Evolutionary conservation across 2,888 invertebrate genomes (phyloP).

Genomic region (Liopterus haemorrhoidalis): DNA sequence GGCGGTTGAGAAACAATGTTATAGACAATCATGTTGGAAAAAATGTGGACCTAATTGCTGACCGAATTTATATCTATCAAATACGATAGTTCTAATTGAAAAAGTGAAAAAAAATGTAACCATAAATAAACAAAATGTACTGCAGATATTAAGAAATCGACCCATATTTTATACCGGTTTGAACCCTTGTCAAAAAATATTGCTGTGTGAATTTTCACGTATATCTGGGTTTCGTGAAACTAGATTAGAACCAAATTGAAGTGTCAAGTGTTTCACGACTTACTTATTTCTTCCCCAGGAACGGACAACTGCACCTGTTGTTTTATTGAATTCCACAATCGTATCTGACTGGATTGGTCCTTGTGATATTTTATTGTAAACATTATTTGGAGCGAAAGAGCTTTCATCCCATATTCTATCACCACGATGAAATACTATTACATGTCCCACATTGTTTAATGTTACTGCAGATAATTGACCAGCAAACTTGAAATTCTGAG

Average conservation of each 20-base stretch:
- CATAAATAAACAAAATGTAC: too few species aligned
- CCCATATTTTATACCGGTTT: too few species aligned
- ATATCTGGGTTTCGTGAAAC: not conserved
- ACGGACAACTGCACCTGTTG: constrained; percentile 54
- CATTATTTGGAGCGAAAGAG: constrained; percentile 56
- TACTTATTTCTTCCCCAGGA: constrained; percentile 66
- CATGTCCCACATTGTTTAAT: constrained; percentile 63
- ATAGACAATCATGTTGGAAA: too few species aligned
- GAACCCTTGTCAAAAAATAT: too few species aligned
- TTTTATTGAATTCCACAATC: constrained; percentile 57
- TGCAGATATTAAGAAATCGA: too few species aligned
- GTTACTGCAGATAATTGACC: constrained; percentile 81
- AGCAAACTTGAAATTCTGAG: constrained; percentile 35
- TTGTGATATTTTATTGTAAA: constrained; percentile 49
- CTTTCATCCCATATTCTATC: constrained; percentile 56
- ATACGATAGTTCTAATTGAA: too few species aligned
- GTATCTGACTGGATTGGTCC: constrained; percentile 61
- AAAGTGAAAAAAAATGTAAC: too few species aligned
- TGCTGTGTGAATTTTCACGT: too few species aligned
- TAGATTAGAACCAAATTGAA: constrained; percentile 1
- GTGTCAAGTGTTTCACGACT: constrained; percentile 38
- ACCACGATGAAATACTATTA: constrained; percentile 79
- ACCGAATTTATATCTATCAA: too few species aligned
- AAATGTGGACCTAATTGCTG: too few species aligned
- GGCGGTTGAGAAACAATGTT: too few species aligned